These are phyloP conservation scores for Stenopsyche tienmushanensis DNA, from an alignment of 1,140 invertebrate genomes.

Conservation along the genomic window DNA sequence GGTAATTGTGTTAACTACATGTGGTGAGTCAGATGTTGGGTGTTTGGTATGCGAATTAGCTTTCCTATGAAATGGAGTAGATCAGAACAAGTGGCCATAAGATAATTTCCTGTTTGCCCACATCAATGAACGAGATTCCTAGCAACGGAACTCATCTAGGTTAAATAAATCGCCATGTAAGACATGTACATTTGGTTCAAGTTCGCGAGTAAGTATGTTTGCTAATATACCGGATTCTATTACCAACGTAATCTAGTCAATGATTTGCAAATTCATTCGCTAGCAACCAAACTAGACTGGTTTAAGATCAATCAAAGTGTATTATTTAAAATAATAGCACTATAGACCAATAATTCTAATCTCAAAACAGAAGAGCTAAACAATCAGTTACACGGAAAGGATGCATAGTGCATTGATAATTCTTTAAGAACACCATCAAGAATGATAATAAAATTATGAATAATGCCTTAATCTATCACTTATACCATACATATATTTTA, in stretches of 20 bases:
- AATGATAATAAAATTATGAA: too few relatives aligned
- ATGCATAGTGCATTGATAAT: too few relatives aligned
- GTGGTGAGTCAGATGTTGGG: neutral
- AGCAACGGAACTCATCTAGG: constrained; percentile 2
- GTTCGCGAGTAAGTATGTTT: constrained; percentile 2
- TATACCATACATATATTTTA: too few relatives aligned
- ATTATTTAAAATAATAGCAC: too few relatives aligned
- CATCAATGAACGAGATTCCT: constrained; percentile 23
- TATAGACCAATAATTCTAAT: too few relatives aligned
- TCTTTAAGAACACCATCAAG: too few relatives aligned
- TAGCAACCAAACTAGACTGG: neutral
- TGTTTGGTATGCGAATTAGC: neutral
- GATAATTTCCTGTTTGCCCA: constrained; percentile 27
- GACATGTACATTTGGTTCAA: constrained; percentile 17
- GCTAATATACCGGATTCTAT: neutral
- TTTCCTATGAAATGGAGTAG: constrained; percentile 22
- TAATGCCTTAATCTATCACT: too few relatives aligned
- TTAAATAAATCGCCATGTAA: constrained; percentile 16
- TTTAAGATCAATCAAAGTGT: too few relatives aligned
- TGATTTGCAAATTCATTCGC: neutral
- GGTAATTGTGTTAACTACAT: constrained; percentile 19
- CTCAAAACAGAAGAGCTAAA: too few relatives aligned
- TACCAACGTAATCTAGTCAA: constrained; percentile 7
- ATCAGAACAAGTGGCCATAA: constrained; percentile 25
- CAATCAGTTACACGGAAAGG: too few relatives aligned